Evolutionary conservation across 2,113 vertebrate genomes (phyloP).

Genomic region (Tympanuchus pallidicinctus): DNA sequence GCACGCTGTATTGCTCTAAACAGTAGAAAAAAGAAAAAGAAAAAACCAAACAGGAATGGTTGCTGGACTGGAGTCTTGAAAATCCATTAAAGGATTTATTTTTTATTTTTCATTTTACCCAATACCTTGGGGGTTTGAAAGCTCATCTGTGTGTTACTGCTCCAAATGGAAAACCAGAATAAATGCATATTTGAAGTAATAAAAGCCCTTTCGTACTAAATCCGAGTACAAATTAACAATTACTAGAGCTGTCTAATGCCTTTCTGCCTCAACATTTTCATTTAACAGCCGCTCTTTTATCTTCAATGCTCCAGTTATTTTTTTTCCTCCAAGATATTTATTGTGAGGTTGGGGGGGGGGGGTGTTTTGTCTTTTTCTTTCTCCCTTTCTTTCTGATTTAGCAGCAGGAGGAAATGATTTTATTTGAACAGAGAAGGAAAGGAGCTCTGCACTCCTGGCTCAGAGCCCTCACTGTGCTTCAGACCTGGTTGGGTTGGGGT

Average conservation of each 20-base stretch:
- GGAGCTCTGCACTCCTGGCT: not conserved
- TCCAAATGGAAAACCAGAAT: conserved; percentile 63
- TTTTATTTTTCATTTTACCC: conserved; percentile 47
- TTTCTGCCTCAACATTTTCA: conserved; percentile 69
- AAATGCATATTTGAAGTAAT: conserved; percentile 68
- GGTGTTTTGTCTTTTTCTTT: not conserved
- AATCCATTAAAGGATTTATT: conserved; percentile 58
- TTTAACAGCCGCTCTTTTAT: conserved; percentile 61
- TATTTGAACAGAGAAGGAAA: not conserved
- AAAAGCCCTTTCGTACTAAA: conserved; percentile 61
- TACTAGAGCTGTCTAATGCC: conserved; percentile 61
- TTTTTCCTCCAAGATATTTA: conserved; percentile 43
- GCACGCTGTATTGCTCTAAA: not conserved
- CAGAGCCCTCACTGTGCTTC: not conserved
- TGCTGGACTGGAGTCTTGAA: conserved; percentile 10
- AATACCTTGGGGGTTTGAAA: conserved; percentile 54
- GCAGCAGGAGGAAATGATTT: conserved; percentile 28
- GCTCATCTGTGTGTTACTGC: conserved; percentile 55
- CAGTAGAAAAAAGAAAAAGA: not conserved
- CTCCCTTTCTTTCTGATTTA: conserved; percentile 10
- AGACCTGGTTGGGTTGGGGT: not conserved
- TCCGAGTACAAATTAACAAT: conserved; percentile 74
- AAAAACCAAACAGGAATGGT: not conserved
- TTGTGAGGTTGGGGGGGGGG: not conserved
- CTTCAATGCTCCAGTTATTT: conserved; percentile 51